These are phyloP conservation scores for Proisotoma minuta DNA, from an alignment of 2,888 invertebrate genomes.

Conservation along the genomic window DNA sequence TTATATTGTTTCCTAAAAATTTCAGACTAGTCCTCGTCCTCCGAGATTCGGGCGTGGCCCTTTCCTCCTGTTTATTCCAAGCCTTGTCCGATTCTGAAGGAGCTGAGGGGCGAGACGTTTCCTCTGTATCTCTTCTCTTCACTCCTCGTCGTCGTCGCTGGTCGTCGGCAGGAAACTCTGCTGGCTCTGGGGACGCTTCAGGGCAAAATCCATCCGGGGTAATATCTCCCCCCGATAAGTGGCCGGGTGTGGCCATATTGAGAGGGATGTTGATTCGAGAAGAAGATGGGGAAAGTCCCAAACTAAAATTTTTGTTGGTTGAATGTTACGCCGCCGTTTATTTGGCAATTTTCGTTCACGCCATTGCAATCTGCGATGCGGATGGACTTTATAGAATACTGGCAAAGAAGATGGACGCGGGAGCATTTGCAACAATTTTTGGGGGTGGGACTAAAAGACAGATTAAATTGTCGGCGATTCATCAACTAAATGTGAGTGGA, in stretches of 20 bases:
- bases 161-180: constrained; percentile 65
- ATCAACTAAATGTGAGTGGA: constrained; percentile 47
- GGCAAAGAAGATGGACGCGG: constrained; percentile 72
- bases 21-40: constrained; percentile 60
- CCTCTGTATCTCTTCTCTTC: constrained; percentile 41
- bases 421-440: constrained; percentile 75
- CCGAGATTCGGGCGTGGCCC: constrained; percentile 85
- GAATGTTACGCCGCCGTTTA: constrained; percentile 93
- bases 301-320: constrained; percentile 81
- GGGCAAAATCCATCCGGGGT: constrained; percentile 52
- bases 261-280: constrained; percentile 85
- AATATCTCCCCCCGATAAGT: constrained; percentile 80
- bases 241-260: constrained; percentile 91
- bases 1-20: neutral
- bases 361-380: constrained; percentile 86
- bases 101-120: constrained; percentile 38
- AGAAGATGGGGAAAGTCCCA: constrained; percentile 90
- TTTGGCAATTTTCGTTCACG: constrained; percentile 86
- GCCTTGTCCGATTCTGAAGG: constrained; percentile 83
- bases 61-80: constrained; percentile 99
- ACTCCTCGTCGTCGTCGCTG: constrained; percentile 63
- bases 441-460: constrained; percentile 86
- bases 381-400: constrained; percentile 82
- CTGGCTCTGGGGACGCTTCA: constrained; percentile 47
- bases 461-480: constrained; percentile 68